Conservation (phyloP, 2,113 vertebrate species). For the Pithys albifrons region DNA sequence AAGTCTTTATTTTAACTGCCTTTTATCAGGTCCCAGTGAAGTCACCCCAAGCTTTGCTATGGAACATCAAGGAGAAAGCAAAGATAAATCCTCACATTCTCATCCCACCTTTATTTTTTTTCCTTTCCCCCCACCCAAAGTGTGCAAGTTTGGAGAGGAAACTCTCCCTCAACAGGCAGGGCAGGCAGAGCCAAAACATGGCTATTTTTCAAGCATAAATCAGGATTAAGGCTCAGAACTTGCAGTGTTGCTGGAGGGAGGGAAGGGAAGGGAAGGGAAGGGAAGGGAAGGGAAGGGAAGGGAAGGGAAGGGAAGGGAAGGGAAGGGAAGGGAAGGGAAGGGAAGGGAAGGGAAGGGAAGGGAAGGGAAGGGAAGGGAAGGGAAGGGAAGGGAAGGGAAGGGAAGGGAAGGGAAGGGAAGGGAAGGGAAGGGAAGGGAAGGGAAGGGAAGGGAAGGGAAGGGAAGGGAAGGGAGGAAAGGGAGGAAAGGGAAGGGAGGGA, state of each 20-base stretch:
- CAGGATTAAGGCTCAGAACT: not conserved
- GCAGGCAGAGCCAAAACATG: not conserved
- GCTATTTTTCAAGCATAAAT: not conserved
- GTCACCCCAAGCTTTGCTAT: not conserved
- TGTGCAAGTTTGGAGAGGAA: accelerated
- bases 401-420: no score
- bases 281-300: no score
- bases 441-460: not conserved
- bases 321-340: not conserved
- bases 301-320: not conserved
- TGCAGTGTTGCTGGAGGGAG: not conserved
- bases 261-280: no score
- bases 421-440: no score
- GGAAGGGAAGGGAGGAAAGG: no score
- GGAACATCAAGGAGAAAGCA: not conserved
- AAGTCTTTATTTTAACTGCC: accelerated
- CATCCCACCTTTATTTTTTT: not conserved
- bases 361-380: not conserved
- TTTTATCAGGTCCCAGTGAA: accelerated
- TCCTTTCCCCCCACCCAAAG: accelerated
- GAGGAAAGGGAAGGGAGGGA: not conserved
- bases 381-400: not conserved
- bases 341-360: no score
- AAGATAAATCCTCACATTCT: accelerated
- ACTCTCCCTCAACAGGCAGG: accelerated